Percentiles rank a stretch among this genome's conserved stretches.
These are phyloP conservation scores for Globodera rostochiensis DNA, from an alignment of 1,140 invertebrate species.

Conservation along the genomic window DNA sequence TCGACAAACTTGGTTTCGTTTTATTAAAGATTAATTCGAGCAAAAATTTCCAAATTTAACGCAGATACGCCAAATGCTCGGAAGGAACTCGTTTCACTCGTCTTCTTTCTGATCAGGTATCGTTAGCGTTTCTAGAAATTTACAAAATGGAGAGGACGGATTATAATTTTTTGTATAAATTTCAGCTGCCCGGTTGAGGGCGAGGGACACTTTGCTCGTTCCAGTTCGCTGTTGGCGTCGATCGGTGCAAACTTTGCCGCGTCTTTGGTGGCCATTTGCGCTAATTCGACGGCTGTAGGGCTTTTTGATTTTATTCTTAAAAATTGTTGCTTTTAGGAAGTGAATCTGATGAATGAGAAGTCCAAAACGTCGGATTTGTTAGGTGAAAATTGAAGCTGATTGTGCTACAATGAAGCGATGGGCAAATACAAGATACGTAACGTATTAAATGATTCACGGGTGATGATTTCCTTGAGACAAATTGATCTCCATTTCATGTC, in stretches of 20 bases:
- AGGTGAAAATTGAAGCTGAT: not conserved
- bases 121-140: too few relatives aligned
- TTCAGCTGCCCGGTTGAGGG: slow-evolving; percentile 35
- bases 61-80: not conserved
- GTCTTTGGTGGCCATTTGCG: not conserved
- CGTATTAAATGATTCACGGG: too few relatives aligned
- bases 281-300: not conserved
- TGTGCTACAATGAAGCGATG: too few relatives aligned
- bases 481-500: too few relatives aligned
- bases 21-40: slow-evolving; percentile 2
- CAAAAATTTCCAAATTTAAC: not conserved
- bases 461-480: too few relatives aligned
- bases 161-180: not conserved
- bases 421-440: too few relatives aligned
- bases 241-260: not conserved
- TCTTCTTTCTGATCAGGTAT: slow-evolving; percentile 28
- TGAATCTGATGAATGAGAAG: not conserved
- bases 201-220: slow-evolving; percentile 22
- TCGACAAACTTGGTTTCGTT: slow-evolving; percentile 25
- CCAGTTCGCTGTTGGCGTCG: slow-evolving; percentile 1
- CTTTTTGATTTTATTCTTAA: not conserved
- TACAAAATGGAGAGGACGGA: too few relatives aligned
- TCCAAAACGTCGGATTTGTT: not conserved
- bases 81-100: slow-evolving; percentile 21
- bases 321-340: not conserved